Base-by-base conservation (phyloP, 2,113 vertebrate genomes). In the Brachypodius melanocephalos region DNA sequence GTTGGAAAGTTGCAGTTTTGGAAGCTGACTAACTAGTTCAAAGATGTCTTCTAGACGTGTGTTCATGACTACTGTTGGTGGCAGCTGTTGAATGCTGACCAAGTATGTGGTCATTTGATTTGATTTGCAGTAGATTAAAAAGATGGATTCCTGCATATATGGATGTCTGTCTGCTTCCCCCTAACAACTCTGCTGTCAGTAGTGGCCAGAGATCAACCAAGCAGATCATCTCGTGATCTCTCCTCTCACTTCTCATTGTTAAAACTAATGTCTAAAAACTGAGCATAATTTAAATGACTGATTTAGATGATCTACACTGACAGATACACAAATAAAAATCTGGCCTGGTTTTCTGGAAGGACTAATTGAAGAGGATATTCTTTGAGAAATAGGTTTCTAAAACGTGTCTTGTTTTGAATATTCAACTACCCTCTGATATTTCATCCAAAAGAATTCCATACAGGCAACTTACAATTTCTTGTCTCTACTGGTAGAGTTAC, bases 221-320 rank as follows among this genome's bases (percentile, higher is more conserved):
- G 7, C 6, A 62, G 49, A 31, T 68, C 5, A 24, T 45, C 29
- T 66, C 0, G 0, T 74, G 15, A 9, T n/a, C 43, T 45, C 17
- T 78, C 5, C 18, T 89, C 21, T 89, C 45, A 62, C 40, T 59
- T 79, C 10, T 52, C 2, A 6, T 29, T 74, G 11, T 43, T 75
- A 67, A 34, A 90, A 62, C 38, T 29, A 32, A 40, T 40, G 15
- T 21, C 52, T 69, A 20, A 69, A 83, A 84, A 20, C 3, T 9
- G 68, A 81, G 13, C 8, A 5, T 22, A 31, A 54, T n/a, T 71
- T 62, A 54, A 74, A 38, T 65, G 0, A 32, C 49, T 32, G 13
- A 13, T 65, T 65, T 26, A n/a, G 20, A 36, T 85, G 3, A 57
- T 61, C 46, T 74, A 4, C 40, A 38, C 32, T 63, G 54, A 51